A percentile compares a stretch with the other conserved stretches of the same genome.
These are phyloP conservation scores for Drosophila bocqueti DNA, from an alignment of 1,140 invertebrate species.

Conservation along the genomic window DNA sequence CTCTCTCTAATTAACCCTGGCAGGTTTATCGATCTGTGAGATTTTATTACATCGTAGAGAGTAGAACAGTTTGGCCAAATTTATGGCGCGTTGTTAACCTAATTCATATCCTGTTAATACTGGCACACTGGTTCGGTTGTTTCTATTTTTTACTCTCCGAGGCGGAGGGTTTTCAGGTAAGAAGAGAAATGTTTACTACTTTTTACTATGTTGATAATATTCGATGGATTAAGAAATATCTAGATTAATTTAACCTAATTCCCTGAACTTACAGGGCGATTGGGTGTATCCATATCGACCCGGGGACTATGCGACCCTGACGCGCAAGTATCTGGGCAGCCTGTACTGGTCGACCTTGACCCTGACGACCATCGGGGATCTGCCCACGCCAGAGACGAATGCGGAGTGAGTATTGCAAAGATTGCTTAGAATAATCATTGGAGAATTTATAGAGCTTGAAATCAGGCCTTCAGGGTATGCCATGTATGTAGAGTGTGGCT, in stretches of 20 bases:
- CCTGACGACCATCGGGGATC: constrained; percentile 97
- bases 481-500: too few species aligned
- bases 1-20: too few species aligned
- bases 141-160: constrained; percentile 98
- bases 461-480: neutral
- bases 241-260: neutral
- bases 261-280: constrained; percentile 87
- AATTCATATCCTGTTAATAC: constrained; percentile 96
- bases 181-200: neutral
- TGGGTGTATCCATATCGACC: constrained; percentile 97
- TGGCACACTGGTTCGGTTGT: constrained; percentile 98
- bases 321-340: constrained; percentile 96
- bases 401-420: constrained; percentile 90
- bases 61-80: constrained; percentile 97
- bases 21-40: constrained; percentile 95
- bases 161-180: constrained; percentile 93
- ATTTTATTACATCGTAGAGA: constrained; percentile 98
- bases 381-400: constrained; percentile 97
- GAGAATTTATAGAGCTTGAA: neutral
- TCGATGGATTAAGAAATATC: too few species aligned
- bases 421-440: too few species aligned
- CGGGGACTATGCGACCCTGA: constrained; percentile 93
- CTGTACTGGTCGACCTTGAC: constrained; percentile 98
- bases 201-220: too few species aligned
- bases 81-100: constrained; percentile 98